phyloP scores from a whole-genome alignment of 2,888 invertebrate genomes.

The Proisotoma minuta region DNA sequence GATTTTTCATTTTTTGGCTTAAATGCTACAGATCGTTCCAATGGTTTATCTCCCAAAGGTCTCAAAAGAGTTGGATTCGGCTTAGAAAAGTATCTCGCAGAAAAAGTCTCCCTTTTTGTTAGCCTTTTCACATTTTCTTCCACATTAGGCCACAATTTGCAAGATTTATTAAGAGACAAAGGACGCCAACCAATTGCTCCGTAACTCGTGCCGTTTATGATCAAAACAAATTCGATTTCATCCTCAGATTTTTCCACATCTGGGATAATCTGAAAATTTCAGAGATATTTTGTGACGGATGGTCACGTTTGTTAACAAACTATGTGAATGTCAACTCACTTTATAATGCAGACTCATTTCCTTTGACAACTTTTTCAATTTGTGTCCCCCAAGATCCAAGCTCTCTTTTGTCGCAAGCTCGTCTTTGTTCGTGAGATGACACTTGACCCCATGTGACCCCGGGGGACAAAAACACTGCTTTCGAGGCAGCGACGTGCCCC shows the following conservation, averaged over 20 bases:
- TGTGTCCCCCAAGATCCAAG: constrained; percentile 31
- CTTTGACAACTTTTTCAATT: constrained; percentile 27
- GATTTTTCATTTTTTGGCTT: no score
- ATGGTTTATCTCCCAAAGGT: constrained; percentile 16
- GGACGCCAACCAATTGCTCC: constrained; percentile 91
- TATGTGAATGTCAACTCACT: constrained; percentile 17
- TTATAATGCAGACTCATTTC: constrained; percentile 35
- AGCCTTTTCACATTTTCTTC: constrained; percentile 3
- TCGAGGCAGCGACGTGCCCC: constrained; percentile 38
- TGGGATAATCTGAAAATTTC: neutral
- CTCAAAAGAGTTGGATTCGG: constrained; percentile 27
- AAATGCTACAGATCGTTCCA: neutral
- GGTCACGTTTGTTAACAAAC: neutral
- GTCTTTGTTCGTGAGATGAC: constrained; percentile 22
- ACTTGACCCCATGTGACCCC: constrained; percentile 39
- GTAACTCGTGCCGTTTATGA: constrained; percentile 83
- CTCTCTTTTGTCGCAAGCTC: constrained; percentile 21
- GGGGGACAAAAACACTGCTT: constrained; percentile 44
- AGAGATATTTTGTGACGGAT: neutral
- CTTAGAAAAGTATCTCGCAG: constrained; percentile 4
- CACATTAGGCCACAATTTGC: constrained; percentile 25
- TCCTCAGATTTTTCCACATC: neutral
- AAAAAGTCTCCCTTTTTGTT: constrained; percentile 3
- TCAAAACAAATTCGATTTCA: constrained; percentile 62
- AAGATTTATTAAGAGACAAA: constrained; percentile 18